These are phyloP conservation scores for Coptodon bakossiorum DNA, from an alignment of 2,113 vertebrate genomes.

Conservation along the genomic window DNA sequence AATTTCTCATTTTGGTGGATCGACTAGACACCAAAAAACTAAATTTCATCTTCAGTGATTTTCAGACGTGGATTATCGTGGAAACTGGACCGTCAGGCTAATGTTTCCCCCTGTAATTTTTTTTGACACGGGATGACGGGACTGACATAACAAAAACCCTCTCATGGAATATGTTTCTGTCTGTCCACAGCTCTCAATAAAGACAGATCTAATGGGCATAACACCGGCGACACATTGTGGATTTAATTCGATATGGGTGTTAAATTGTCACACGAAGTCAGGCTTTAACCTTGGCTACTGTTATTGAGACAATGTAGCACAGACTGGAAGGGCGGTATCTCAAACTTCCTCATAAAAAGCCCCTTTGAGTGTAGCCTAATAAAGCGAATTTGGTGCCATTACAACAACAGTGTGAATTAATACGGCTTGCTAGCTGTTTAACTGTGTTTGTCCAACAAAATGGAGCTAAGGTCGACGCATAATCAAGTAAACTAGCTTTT, in stretches of 20 bases:
- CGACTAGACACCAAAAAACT: constrained; percentile 37
- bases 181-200: constrained; percentile 39
- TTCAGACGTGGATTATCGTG: constrained; percentile 55
- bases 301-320: neutral
- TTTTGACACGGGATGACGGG: constrained; percentile 35
- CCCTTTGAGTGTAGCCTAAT: neutral
- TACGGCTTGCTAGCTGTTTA: neutral
- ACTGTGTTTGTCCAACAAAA: neutral
- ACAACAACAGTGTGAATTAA: neutral
- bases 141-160: constrained; percentile 20
- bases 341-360: neutral
- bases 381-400: neutral
- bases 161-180: constrained; percentile 39
- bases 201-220: constrained; percentile 19
- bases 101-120: constrained; percentile 37
- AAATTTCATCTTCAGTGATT: constrained; percentile 39
- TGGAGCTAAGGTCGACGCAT: neutral
- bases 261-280: neutral
- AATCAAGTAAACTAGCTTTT: neutral
- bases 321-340: neutral
- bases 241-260: constrained; percentile 11
- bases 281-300: neutral
- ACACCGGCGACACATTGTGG: constrained; percentile 32
- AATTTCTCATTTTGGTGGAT: constrained; percentile 55
- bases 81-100: constrained; percentile 40